phyloP scores from a whole-genome alignment of 2,888 invertebrate species.

The Eutolmus rufibarbis region DNA sequence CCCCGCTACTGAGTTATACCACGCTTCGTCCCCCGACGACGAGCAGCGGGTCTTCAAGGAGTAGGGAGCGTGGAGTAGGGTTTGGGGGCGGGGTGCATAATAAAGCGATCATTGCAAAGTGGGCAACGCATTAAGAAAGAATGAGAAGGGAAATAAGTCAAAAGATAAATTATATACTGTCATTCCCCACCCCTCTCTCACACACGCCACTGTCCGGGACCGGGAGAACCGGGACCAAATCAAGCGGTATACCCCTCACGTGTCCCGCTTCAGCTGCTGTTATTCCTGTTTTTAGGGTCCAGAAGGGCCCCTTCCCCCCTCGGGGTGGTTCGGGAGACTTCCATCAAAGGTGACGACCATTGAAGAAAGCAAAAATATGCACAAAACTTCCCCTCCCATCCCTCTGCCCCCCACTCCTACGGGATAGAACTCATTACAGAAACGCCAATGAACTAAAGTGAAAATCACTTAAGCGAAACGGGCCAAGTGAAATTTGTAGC shows the following conservation, averaged over 20 bases:
- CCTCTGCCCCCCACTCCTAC: background rate
- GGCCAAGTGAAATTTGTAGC: conserved; percentile 43
- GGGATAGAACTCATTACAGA: background rate
- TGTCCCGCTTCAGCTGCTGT: background rate
- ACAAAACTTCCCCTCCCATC: background rate
- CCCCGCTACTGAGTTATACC: background rate
- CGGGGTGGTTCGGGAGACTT: conserved; percentile 4
- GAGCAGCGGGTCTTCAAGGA: background rate
- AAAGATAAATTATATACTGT: conserved; percentile 35
- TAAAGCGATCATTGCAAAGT: conserved; percentile 40
- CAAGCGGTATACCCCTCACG: background rate
- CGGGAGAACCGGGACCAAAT: background rate
- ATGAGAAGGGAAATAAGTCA: conserved; percentile 39
- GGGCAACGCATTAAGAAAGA: conserved; percentile 34
- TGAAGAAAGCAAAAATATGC: conserved; percentile 38
- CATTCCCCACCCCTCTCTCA: background rate
- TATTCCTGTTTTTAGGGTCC: background rate
- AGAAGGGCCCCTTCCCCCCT: background rate
- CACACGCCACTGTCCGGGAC: background rate
- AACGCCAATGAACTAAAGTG: conserved; percentile 40
- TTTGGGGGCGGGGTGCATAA: conserved; percentile 37
- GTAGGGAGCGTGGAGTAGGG: background rate
- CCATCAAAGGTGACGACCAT: conserved; percentile 41
- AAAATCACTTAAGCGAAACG: conserved; percentile 39
- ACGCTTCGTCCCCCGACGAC: background rate